phyloP scores from a whole-genome alignment of 2,113 vertebrate species.

The Pao palembangensis region DNA sequence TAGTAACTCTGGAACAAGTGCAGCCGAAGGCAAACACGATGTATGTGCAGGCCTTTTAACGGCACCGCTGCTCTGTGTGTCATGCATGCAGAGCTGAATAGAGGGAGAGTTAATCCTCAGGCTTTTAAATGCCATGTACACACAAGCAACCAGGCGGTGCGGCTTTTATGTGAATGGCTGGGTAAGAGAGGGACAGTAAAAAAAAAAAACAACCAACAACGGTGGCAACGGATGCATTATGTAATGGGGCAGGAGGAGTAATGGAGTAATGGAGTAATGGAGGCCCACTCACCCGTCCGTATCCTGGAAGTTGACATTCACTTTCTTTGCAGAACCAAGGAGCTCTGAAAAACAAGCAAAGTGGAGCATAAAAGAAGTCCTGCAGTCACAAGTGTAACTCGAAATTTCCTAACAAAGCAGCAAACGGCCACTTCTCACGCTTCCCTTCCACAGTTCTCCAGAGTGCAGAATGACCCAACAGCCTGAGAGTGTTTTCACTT shows the following conservation, averaged over 20 bases:
- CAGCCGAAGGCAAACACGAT: neutral
- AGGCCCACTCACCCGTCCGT: slow-evolving; percentile 73
- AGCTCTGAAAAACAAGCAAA: slow-evolving; percentile 67
- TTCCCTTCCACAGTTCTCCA: too few species aligned
- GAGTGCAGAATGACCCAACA: too few species aligned
- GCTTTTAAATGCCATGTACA: slow-evolving; percentile 20
- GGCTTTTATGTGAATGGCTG: slow-evolving; percentile 23
- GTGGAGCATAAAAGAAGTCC: slow-evolving; percentile 7
- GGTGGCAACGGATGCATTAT: neutral
- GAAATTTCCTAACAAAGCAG: too few species aligned
- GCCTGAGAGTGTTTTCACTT: too few species aligned
- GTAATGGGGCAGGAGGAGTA: neutral
- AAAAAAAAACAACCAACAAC: neutral
- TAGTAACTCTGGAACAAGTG: neutral
- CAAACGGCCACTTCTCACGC: too few species aligned
- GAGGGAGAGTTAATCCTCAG: slow-evolving; percentile 31
- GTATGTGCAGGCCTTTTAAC: slow-evolving; percentile 12
- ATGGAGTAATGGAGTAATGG: neutral
- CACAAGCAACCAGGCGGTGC: slow-evolving; percentile 13
- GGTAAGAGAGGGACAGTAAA: neutral
- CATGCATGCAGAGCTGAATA: slow-evolving; percentile 8
- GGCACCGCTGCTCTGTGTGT: slow-evolving; percentile 5
- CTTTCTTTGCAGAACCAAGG: slow-evolving; percentile 77
- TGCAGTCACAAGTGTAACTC: too few species aligned
- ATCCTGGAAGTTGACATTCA: slow-evolving; percentile 79